phyloP scores from a whole-genome alignment of 1,140 invertebrate genomes.

The Megathymus violae region DNA sequence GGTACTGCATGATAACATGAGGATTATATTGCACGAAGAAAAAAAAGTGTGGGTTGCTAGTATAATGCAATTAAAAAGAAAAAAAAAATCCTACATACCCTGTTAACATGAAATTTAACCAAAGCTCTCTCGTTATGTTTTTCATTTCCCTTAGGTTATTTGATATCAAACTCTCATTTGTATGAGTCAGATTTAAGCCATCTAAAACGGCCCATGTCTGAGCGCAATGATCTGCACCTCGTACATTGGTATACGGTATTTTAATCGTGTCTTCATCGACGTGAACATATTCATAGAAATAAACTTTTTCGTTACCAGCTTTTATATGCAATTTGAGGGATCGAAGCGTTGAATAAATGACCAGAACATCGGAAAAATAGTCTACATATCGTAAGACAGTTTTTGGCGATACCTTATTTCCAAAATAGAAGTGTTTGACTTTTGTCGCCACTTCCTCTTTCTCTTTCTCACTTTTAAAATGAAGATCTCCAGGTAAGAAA shows the following conservation, averaged over 20 bases:
- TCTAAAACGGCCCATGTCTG: conserved; percentile 47
- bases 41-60: too few relatives aligned
- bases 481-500: conserved; percentile 53
- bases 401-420: conserved; percentile 40
- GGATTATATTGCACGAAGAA: too few relatives aligned
- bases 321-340: conserved; percentile 45
- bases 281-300: conserved; percentile 60
- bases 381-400: conserved; percentile 53
- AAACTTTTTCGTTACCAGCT: conserved; percentile 51
- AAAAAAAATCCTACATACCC: conserved; percentile 36
- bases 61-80: too few relatives aligned
- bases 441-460: conserved; percentile 42
- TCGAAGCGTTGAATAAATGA: conserved; percentile 52
- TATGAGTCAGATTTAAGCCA: conserved; percentile 28
- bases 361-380: conserved; percentile 56
- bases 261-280: conserved; percentile 41
- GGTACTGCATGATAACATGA: too few relatives aligned
- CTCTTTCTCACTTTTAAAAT: conserved; percentile 43
- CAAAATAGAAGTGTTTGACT: conserved; percentile 55
- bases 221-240: conserved; percentile 52
- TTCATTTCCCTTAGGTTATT: conserved; percentile 32
- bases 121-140: conserved; percentile 38
- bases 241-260: conserved; percentile 44
- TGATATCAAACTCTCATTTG: conserved; percentile 19
- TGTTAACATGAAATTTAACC: conserved; percentile 43